Percentiles rank a stretch among this genome's conserved stretches.
These are phyloP conservation scores for Bruchidius siliquastri DNA, from an alignment of 2,888 invertebrate genomes.

Conservation along the genomic window DNA sequence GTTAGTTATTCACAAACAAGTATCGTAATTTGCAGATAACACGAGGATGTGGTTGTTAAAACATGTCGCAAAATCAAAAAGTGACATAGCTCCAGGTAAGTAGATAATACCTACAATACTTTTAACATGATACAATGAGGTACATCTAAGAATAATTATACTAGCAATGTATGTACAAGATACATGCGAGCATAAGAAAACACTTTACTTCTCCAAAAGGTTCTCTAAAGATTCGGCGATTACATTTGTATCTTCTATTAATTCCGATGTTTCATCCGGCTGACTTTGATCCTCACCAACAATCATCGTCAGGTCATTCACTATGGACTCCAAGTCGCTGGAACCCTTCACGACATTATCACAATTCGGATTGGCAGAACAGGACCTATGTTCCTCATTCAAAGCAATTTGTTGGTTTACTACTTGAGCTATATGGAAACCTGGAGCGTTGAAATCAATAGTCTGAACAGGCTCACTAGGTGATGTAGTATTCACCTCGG, in stretches of 20 bases:
- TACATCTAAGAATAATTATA: not conserved
- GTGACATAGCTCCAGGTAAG: not conserved
- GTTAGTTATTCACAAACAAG: too few species aligned
- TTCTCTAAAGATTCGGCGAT: constrained; percentile 19
- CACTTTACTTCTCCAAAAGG: constrained; percentile 15
- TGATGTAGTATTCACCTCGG: too few species aligned
- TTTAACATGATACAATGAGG: not conserved
- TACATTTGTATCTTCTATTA: constrained; percentile 13
- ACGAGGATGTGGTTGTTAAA: too few species aligned
- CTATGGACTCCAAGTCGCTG: constrained; percentile 17
- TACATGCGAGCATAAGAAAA: not conserved
- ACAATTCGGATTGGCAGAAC: constrained; percentile 2
- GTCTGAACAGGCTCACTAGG: not conserved
- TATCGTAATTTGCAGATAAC: too few species aligned
- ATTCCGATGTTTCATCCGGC: not conserved
- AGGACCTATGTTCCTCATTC: constrained; percentile 11
- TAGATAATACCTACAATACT: not conserved
- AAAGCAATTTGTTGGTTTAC: constrained; percentile 18
- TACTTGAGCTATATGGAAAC: constrained; percentile 20
- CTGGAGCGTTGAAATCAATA: not conserved
- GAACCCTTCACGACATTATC: constrained; percentile 3
- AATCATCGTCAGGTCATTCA: constrained; percentile 17
- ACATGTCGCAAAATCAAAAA: too few species aligned
- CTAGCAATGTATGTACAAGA: not conserved
- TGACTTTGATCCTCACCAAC: constrained; percentile 6